Evolutionary conservation across 2,113 vertebrate genomes (phyloP), one percentile per base, ranked within the genome.

Genomic region (Oncorhynchus masou): DNA sequence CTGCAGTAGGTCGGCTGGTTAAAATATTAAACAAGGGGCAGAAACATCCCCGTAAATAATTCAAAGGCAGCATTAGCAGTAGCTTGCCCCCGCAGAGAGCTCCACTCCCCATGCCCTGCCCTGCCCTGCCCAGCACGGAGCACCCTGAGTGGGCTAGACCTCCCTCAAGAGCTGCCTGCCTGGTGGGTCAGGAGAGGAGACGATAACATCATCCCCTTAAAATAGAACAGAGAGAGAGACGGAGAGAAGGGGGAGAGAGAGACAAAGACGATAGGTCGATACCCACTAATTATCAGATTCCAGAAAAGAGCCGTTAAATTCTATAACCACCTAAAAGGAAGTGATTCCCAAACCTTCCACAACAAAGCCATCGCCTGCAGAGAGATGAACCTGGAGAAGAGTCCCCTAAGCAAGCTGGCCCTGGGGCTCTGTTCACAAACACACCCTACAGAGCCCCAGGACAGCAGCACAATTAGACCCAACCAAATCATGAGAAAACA

Each of bases 31-130:
- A 89, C 77, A 45, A 83, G 82, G 77, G 69, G 3, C 84, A 84
- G 87, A 90, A 90, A 88, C 74, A 87, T 86, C 15, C 82, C 78
- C 84, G 74, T 91, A 77, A 91, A 92, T 92, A 84, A 91, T 92
- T 92, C 86, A 92, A 81, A 51, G 73, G 85, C 83, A 84, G 74
- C 84, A 83, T 91, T 84, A 70, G 74, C 84, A 83, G 90, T 84
- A 70, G 81, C 79, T 80, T 4, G 78, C 76, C 64, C 71, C 65
- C 48, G 83, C 83, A 89, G 75, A 85, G 85, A 74, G 86, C 81
- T 82, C 81, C 79, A 68, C 80, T 83, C 84, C 81, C 80, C 82
- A 78, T 69, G 78, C 80, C 77, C 29, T 81, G 49, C 80, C 82
- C 79, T 81, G 49, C 2, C 49, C 11, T 51, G 15, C 85, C 83